phyloP scores from a whole-genome alignment of 2,797 vertebrate species.

The Chiloscyllium punctatum region DNA sequence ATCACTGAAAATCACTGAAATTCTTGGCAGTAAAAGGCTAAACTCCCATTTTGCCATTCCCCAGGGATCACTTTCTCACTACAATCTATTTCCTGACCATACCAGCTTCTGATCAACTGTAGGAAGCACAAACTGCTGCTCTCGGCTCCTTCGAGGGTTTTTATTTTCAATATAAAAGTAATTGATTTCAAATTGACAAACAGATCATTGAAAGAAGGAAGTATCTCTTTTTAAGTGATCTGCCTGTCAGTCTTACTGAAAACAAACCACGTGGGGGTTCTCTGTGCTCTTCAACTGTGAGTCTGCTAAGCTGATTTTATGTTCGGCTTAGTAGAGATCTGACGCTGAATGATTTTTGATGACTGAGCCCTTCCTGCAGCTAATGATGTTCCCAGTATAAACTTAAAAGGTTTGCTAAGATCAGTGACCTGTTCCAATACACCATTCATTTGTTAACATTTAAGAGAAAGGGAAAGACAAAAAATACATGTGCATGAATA shows the following conservation, averaged over 20 bases:
- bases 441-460: background rate
- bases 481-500: background rate
- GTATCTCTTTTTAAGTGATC: background rate
- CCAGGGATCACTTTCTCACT: background rate
- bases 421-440: background rate
- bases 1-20: constrained; percentile 21
- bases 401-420: background rate
- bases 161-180: background rate
- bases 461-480: background rate
- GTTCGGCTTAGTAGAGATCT: background rate
- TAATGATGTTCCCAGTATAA: background rate
- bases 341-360: background rate
- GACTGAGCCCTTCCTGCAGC: background rate
- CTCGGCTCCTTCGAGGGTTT: background rate
- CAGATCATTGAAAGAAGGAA: background rate
- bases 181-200: background rate
- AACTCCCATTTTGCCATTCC: constrained; percentile 20
- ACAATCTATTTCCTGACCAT: constrained; percentile 25
- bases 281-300: background rate
- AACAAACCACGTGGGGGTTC: background rate
- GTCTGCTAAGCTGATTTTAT: background rate
- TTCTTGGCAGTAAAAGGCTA: constrained; percentile 25
- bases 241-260: background rate
- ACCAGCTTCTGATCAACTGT: background rate
- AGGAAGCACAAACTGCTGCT: background rate